These are phyloP conservation scores for Hoplostethus atlanticus DNA, from an alignment of 2,797 vertebrate genomes.

Conservation along the genomic window DNA sequence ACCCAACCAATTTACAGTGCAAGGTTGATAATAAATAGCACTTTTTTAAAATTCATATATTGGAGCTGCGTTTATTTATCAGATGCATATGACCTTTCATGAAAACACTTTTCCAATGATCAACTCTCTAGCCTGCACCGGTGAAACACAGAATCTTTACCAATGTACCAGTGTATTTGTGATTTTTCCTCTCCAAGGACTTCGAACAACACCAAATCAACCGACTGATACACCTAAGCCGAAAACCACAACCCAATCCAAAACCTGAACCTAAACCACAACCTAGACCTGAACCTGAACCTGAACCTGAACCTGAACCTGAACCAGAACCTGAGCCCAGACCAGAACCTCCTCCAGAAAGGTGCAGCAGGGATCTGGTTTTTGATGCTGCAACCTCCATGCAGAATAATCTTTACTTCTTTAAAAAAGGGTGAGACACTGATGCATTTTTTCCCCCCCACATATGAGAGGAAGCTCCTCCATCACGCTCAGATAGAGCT, in stretches of 20 bases:
- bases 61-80: too few species aligned
- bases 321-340: constrained; percentile 45
- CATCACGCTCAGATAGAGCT: too few species aligned
- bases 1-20: neutral
- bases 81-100: too few species aligned
- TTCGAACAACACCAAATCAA: constrained; percentile 22
- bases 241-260: constrained; percentile 11
- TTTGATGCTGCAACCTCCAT: constrained; percentile 63
- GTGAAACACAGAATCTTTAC: neutral
- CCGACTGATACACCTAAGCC: neutral
- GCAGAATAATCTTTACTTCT: constrained; percentile 56
- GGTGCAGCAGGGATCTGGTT: constrained; percentile 46
- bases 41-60: too few species aligned
- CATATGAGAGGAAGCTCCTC: too few species aligned
- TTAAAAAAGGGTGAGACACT: constrained; percentile 56
- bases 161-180: too few species aligned
- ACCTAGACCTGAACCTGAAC: neutral
- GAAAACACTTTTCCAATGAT: too few species aligned
- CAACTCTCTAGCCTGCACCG: too few species aligned
- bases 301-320: constrained; percentile 26
- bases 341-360: constrained; percentile 47
- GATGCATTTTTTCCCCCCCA: neutral
- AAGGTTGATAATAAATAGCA: neutral
- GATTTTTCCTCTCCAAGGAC: constrained; percentile 31
- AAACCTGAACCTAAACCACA: constrained; percentile 16